A percentile compares a stretch with the other conserved stretches of the same genome.
phyloP scores from a whole-genome alignment of 2,113 vertebrate genomes.

The Tachycineta bicolor region DNA sequence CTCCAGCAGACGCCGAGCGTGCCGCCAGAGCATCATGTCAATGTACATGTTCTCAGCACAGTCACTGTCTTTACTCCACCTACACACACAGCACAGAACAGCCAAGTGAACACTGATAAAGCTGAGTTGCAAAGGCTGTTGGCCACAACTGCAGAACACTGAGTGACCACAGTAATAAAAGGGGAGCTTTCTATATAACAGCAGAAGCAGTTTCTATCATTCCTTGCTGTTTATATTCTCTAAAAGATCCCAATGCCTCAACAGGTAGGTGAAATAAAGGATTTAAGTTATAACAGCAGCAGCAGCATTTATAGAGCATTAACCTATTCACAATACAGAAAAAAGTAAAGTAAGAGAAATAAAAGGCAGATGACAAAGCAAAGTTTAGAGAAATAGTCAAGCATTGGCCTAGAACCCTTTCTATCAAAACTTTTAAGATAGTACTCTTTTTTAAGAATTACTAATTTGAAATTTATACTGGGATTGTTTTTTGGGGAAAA shows the following conservation, averaged over 20 bases:
- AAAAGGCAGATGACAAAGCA: not conserved
- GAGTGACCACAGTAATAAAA: not conserved
- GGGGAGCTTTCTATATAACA: not conserved
- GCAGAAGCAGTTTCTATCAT: not conserved
- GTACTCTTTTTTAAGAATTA: not conserved
- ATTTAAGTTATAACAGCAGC: not conserved
- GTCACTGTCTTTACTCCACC: constrained; percentile 85
- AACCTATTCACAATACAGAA: not conserved
- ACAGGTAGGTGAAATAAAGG: not conserved
- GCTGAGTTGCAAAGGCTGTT: rapidly evolving
- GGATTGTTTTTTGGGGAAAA: not conserved
- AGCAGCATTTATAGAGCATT: not conserved
- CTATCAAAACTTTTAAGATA: not conserved
- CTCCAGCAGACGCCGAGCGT: constrained; percentile 92
- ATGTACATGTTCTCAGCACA: constrained; percentile 98
- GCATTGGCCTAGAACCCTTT: not conserved
- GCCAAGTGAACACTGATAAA: not conserved
- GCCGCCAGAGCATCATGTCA: constrained; percentile 98
- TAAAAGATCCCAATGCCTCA: not conserved
- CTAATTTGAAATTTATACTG: not conserved
- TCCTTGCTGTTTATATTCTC: not conserved
- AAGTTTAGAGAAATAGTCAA: not conserved
- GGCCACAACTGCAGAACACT: not conserved
- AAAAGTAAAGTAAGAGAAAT: not conserved
- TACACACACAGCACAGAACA: not conserved